Percentiles rank a stretch among this genome's conserved stretches.
Conservation (phyloP, 1,140 invertebrate genomes). For the Ephestia elutella region DNA sequence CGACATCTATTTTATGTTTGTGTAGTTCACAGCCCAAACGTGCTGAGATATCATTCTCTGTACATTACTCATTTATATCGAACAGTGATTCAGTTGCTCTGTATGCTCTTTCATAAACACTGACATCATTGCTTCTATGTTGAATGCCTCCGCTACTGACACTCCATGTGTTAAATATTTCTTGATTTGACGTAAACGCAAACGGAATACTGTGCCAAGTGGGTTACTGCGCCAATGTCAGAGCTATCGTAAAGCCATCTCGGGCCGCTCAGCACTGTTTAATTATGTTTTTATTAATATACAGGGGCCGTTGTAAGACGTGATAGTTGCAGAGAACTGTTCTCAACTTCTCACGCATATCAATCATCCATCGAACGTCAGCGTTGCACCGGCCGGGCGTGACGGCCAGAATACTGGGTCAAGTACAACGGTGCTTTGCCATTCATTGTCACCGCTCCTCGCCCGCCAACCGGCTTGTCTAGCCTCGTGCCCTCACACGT, state of each 20-base stretch:
- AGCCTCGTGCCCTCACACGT: slow-evolving; percentile 22
- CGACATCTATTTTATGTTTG: slow-evolving; percentile 34
- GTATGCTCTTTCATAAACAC: slow-evolving; percentile 24
- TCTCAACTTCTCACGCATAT: slow-evolving; percentile 31
- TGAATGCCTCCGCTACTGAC: slow-evolving; percentile 29
- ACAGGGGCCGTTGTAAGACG: neutral
- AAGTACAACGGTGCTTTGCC: slow-evolving; percentile 71
- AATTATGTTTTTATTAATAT: slow-evolving; percentile 28
- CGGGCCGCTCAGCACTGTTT: slow-evolving; percentile 29
- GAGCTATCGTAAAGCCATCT: slow-evolving; percentile 51
- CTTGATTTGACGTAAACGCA: slow-evolving; percentile 58
- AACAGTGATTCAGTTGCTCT: slow-evolving; percentile 26
- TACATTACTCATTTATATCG: slow-evolving; percentile 13
- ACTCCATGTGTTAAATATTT: slow-evolving; percentile 41
- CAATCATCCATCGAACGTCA: slow-evolving; percentile 31
- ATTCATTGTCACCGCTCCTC: slow-evolving; percentile 62
- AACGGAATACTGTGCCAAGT: slow-evolving; percentile 45
- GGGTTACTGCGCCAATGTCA: slow-evolving; percentile 66
- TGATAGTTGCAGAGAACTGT: slow-evolving; percentile 12
- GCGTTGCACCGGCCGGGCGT: slow-evolving; percentile 48
- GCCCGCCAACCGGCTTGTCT: slow-evolving; percentile 22
- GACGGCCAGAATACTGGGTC: slow-evolving; percentile 64
- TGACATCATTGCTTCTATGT: slow-evolving; percentile 40
- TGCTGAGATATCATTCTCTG: slow-evolving; percentile 19
- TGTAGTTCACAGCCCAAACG: slow-evolving; percentile 22